These are phyloP conservation scores for Aphidius colemani DNA, from an alignment of 2,888 invertebrate species.

Conservation along the genomic window DNA sequence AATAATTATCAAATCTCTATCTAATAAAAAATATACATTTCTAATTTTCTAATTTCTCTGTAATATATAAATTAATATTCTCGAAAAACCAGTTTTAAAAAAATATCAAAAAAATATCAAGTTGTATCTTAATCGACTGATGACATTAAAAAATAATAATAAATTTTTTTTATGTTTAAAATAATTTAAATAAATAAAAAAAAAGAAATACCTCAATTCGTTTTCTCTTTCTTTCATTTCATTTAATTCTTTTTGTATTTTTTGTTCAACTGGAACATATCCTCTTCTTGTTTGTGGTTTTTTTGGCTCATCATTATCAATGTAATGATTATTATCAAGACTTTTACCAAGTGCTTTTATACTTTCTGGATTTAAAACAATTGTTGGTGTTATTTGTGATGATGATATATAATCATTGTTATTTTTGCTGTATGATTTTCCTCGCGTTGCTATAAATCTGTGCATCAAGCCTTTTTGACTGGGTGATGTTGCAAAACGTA, in stretches of 20 bases:
- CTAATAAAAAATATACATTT: too few relatives aligned
- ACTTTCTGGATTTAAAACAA: constrained; percentile 46
- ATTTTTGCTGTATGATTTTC: constrained; percentile 64
- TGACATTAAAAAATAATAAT: neutral
- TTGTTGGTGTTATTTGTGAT: constrained; percentile 42
- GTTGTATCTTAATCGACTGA: too few relatives aligned
- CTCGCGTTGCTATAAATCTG: constrained; percentile 75
- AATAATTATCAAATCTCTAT: too few relatives aligned
- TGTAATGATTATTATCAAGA: constrained; percentile 41
- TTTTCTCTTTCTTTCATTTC: constrained; percentile 84
- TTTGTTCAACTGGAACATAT: constrained; percentile 83
- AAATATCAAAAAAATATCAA: too few relatives aligned
- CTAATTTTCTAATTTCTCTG: too few relatives aligned
- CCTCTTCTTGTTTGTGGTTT: constrained; percentile 71
- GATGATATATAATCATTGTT: constrained; percentile 36
- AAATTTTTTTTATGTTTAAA: neutral
- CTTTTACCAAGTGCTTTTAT: constrained; percentile 46
- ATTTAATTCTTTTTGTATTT: constrained; percentile 83
- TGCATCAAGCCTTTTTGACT: constrained; percentile 83
- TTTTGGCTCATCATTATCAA: constrained; percentile 42
- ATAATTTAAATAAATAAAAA: constrained; percentile 6
- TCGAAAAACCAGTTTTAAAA: too few relatives aligned
- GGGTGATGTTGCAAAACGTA: constrained; percentile 68
- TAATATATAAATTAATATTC: too few relatives aligned
- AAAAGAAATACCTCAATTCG: constrained; percentile 68